Evolutionary conservation across 2,888 invertebrate species (phyloP).

Genomic region (Dysmachus trigonus): DNA sequence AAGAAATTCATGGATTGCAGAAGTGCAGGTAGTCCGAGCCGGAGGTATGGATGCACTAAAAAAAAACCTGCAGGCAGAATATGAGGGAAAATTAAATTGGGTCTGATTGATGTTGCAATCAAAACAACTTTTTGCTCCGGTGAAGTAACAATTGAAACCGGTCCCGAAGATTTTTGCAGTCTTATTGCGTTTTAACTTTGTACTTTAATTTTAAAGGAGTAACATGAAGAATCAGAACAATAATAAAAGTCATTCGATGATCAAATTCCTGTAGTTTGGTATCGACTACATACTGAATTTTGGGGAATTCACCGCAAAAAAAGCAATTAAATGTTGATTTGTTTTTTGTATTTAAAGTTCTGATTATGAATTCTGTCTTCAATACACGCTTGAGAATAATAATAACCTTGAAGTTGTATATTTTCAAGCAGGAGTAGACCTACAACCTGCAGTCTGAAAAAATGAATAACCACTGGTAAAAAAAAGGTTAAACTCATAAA

Average conservation of each 20-base stretch:
- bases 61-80: not conserved
- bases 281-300: not conserved
- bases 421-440: not conserved
- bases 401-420: not conserved
- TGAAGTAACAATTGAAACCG: not conserved
- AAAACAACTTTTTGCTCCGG: not conserved
- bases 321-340: not conserved
- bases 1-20: not conserved
- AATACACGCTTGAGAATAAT: not conserved
- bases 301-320: not conserved
- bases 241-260: not conserved
- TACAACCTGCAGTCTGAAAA: no score
- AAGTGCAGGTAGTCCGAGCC: not conserved
- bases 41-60: not conserved
- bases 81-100: not conserved
- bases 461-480: no score
- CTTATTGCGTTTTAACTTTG: not conserved
- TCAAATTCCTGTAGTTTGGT: not conserved
- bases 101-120: not conserved
- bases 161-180: not conserved
- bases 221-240: not conserved
- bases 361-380: not conserved
- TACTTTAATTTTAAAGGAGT: not conserved
- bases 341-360: not conserved
- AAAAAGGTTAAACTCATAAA: no score